Evolutionary conservation across 2,888 invertebrate species (phyloP).

Genomic region (Polyommatus iphigenia): DNA sequence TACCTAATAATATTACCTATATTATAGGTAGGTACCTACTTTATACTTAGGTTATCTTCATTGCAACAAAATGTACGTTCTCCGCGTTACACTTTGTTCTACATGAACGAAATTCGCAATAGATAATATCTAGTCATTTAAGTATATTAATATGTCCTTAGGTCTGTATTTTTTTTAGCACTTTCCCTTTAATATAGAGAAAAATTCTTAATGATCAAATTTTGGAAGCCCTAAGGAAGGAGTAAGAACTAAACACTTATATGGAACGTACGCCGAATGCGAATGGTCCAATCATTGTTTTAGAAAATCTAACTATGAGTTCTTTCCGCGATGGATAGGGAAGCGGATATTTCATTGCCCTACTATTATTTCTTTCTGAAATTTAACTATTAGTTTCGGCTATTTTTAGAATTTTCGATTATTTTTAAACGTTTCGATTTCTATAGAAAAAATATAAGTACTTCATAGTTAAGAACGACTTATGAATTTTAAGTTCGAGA

Average conservation of each 20-base stretch:
- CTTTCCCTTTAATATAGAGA: not conserved
- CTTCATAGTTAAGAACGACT: not conserved
- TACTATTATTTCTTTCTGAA: not conserved
- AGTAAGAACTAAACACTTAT: constrained; percentile 20
- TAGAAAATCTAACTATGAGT: constrained; percentile 12
- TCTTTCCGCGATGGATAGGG: not conserved
- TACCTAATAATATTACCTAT: too few species aligned
- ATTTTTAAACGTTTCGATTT: not conserved
- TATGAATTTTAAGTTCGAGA: too few species aligned
- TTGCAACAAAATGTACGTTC: too few species aligned
- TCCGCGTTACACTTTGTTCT: too few species aligned
- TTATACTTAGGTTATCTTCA: too few species aligned
- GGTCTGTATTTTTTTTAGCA: too few species aligned
- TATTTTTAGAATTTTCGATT: too few species aligned
- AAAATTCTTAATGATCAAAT: not conserved
- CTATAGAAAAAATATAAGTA: not conserved
- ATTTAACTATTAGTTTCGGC: too few species aligned
- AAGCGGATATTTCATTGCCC: not conserved
- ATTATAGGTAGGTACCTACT: too few species aligned
- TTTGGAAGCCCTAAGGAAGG: not conserved
- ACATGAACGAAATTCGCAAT: too few species aligned
- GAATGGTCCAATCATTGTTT: constrained; percentile 14
- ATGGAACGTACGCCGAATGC: constrained; percentile 12
- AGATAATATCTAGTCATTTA: too few species aligned
- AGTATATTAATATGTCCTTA: too few species aligned